Evolutionary conservation across 1,140 invertebrate genomes (phyloP), one percentile per base, ranked within the genome.

Genomic region (Thaumatotibia leucotreta): DNA sequence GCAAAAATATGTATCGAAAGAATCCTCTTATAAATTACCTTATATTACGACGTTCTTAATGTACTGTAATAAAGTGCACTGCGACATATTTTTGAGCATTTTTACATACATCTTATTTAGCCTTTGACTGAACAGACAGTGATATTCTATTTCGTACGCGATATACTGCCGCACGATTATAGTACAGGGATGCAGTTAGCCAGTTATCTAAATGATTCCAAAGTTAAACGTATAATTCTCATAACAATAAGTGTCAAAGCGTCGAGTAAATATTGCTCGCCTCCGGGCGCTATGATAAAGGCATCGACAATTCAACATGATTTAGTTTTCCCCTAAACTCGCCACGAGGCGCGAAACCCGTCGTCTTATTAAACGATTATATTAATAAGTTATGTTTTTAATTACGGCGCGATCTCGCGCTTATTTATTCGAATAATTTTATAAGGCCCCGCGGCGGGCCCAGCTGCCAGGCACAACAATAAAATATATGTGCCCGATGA

Each of bases 391-490:
- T 88, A 86, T 86, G 78, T 84, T 89, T 90, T 90, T 88, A 90
- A 89, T 87, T 89, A 88, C 74, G 76, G 77, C 39, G 68, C 81
- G 82, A 90, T 88, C 80, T 68, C 67, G 63, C 70, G 67, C 73
- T 84, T 87, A 88, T 88, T 88, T 89, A 90, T 88, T 82, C 85
- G 80, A 75, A 86, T 89, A 86, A 90, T 86, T 88, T 88, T 88
- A 90, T 90, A 79, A 79, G 72, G 77, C 83, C 88, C 88, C 74
- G 87, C 76, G 84, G 86, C 86, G 84, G 74, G 72, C 64, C 69
- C 70, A 73, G 66, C 73, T 69, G 72, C 70, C 82, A 63, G 78
- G 64, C 79, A 79, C 75, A 83, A 82, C 80, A 84, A 82, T 87
- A 87, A 88, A 85, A 89, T 86, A 86, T 84, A 81, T 81, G 72